Conservation (phyloP, 2,797 vertebrate species). For the Sylvilagus floridanus region DNA sequence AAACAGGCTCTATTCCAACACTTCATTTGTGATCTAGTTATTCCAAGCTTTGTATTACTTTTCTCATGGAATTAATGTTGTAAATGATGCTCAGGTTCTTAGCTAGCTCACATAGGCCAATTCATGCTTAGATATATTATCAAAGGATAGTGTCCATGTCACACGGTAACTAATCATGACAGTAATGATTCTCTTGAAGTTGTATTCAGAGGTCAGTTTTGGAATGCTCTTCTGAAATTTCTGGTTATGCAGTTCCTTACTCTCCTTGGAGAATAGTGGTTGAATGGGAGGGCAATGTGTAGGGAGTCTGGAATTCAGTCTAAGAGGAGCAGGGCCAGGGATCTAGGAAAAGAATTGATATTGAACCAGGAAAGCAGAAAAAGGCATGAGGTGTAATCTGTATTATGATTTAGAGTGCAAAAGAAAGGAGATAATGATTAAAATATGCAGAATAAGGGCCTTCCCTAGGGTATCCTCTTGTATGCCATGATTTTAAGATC, state of each 20-base stretch:
- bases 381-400: neutral
- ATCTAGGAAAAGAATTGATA: neutral
- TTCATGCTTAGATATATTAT: slow-evolving; percentile 41
- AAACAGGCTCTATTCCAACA: slow-evolving; percentile 37
- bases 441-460: neutral
- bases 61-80: slow-evolving; percentile 36
- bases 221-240: slow-evolving; percentile 12
- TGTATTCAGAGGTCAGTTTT: neutral
- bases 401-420: neutral
- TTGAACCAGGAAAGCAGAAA: neutral
- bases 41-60: slow-evolving; percentile 42
- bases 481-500: neutral
- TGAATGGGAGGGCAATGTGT: neutral
- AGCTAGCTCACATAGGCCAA: neutral
- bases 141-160: neutral
- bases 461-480: neutral
- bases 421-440: neutral
- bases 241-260: neutral
- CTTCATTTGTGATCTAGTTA: slow-evolving; percentile 33
- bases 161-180: neutral
- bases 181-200: neutral
- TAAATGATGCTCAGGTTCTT: slow-evolving; percentile 21
- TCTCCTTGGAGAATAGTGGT: neutral
- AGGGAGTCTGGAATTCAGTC: neutral
- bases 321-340: neutral